Evolutionary conservation across 1,140 invertebrate species (phyloP).

Genomic region (Heliconius hermathena): DNA sequence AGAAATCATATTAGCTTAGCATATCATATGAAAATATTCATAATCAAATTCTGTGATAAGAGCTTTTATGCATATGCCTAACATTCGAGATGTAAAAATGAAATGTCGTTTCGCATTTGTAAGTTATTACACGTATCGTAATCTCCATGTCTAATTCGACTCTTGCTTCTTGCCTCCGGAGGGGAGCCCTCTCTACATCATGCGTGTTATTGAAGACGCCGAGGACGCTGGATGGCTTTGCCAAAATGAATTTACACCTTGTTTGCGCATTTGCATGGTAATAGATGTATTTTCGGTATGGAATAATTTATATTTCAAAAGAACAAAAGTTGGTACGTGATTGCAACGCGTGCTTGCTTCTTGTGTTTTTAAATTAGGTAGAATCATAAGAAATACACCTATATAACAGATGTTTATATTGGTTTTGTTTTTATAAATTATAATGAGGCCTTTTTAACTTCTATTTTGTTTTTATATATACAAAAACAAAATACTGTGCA

Average conservation of each 20-base stretch:
- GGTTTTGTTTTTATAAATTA: no score
- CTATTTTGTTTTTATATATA: no score
- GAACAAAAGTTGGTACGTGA: not conserved
- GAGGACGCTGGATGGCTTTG: constrained; percentile 22
- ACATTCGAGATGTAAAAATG: not conserved
- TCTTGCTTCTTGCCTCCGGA: not conserved
- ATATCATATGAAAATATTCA: not conserved
- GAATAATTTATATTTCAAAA: not conserved
- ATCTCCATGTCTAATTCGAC: constrained; percentile 28
- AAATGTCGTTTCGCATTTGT: constrained; percentile 23
- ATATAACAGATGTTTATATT: not conserved
- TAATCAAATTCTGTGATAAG: not conserved
- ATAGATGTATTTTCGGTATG: constrained; percentile 16
- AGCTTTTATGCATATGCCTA: not conserved
- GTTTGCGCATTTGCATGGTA: constrained; percentile 27
- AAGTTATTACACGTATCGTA: constrained; percentile 32
- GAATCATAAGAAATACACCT: not conserved
- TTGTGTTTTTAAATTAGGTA: not conserved
- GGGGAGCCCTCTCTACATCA: not conserved
- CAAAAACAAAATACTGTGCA: no score
- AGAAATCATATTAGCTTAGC: not conserved
- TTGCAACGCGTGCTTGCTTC: not conserved
- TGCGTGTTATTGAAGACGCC: constrained; percentile 28
- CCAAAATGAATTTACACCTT: constrained; percentile 33
- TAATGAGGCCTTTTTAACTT: no score